Base-by-base conservation (phyloP, 2,888 invertebrate genomes). In the Microctonus aethiopoides region DNA sequence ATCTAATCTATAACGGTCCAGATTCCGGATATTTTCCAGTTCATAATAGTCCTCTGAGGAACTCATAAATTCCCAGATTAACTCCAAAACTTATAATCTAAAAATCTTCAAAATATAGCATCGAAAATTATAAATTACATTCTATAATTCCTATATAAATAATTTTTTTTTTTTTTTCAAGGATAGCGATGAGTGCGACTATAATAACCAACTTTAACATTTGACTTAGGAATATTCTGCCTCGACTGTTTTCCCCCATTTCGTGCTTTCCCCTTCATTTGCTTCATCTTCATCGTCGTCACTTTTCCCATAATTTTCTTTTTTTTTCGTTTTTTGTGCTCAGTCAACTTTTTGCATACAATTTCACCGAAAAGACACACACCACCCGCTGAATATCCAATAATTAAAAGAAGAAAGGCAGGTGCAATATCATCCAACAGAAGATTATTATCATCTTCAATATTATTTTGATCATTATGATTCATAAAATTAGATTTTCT, bases 381-480 rank as follows among this genome's bases (percentile, higher is more conserved):
- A 0, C 71, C 54, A 6, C 73, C 78, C 0, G 64, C 16, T 10
- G 66, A 51, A 61, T 75, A 77, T n/a, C 82, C 83, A 3, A 81
- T 77, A 4, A 72, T 7, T 36, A 81, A 70, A 9, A 83, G 52
- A 7, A 83, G 70, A 41, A 83, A 81, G 4, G 76, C 78, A 0
- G 83, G 82, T 4, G 69, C 69, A 4, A 83, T 75, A 20, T 78
- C 75, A 0, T 70, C 29, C 1, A 80, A 62, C 4, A 68, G 67
- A 9, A 82, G 46, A 63, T 60, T 71, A 5, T 6, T 29, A 9
- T 72, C 60, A 3, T 66, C 59, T 22, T 56, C 20, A n/a, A 5
- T 22, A 13, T 74, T 57, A 4, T 68, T 59, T 24, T 63, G n/a
- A 20, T 68, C 52, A 52, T 67, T 34, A 54, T 59, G 20, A 41